These are phyloP conservation scores for Morpho achilles DNA, from an alignment of 2,888 invertebrate genomes.

Conservation along the genomic window DNA sequence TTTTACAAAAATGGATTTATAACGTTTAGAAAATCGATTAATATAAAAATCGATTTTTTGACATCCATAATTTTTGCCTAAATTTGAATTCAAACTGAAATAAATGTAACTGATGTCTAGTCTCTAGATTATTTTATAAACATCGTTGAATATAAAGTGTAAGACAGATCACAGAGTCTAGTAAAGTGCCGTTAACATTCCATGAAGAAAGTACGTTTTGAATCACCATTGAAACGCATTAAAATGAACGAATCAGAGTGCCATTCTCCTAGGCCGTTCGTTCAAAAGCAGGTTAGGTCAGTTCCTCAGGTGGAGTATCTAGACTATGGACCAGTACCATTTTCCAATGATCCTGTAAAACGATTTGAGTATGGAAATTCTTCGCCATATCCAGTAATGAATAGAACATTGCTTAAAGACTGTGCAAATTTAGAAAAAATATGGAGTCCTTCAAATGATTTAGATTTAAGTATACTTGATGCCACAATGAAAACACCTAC, in stretches of 20 bases:
- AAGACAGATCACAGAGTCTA: too few relatives aligned
- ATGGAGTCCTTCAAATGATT: conserved; percentile 55
- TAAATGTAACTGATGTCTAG: too few relatives aligned
- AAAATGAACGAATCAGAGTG: conserved; percentile 58
- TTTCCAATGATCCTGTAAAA: conserved; percentile 52
- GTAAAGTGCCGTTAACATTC: conserved; percentile 6
- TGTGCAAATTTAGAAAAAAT: conserved; percentile 31
- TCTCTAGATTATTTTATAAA: too few relatives aligned
- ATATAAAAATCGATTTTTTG: too few relatives aligned
- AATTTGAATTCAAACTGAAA: too few relatives aligned
- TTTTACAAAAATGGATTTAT: too few relatives aligned
- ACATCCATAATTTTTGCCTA: too few relatives aligned
- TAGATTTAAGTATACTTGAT: conserved; percentile 65
- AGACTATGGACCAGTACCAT: conserved; percentile 36
- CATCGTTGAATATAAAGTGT: too few relatives aligned
- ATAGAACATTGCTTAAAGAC: conserved; percentile 42
- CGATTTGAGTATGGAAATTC: conserved; percentile 57
- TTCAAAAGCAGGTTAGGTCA: conserved; percentile 40
- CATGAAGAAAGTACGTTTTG: conserved; percentile 73
- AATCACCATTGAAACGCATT: conserved; percentile 41
- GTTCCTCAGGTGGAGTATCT: conserved; percentile 35
- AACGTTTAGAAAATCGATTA: too few relatives aligned
- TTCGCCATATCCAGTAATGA: conserved; percentile 54
- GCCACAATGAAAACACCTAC: conserved; percentile 35
- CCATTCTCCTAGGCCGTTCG: conserved; percentile 64